Evolutionary conservation across 2,888 invertebrate species (phyloP), one percentile per base, ranked within the genome.

Genomic region (Meganola albula): DNA sequence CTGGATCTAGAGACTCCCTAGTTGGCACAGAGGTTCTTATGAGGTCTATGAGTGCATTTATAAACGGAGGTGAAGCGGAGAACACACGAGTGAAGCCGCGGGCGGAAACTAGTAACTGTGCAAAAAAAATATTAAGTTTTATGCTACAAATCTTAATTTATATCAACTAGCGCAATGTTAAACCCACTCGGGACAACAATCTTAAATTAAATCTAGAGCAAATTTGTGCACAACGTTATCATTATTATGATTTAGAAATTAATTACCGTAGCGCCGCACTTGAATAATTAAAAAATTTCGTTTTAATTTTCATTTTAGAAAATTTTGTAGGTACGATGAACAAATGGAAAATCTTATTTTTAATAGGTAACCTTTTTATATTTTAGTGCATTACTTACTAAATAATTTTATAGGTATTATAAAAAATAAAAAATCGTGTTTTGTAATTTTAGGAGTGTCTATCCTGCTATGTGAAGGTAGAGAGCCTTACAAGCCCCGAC

Each of bases 401-500:
- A 9, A 9, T 13, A 20, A 10, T 8, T 16, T 27, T 14, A 6
- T 8, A 18, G 28, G 10, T 27, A 10, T 18, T 4, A 5, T 10
- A 18, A 24, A 14, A 11, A 9, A 21, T 33, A 21, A 12, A 28
- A 31, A 31, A 31, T 37, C 24, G 10, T 20, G 25, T 13, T 24
- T 41, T 8, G 27, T 34, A 23, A 13, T 52, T 48, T 27, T 42
- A 64, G 62, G 44, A 10, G 23, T 31, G n/a, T 56, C 44, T 32
- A 34, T 55, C 21, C 31, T 44, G 26, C 30, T 46, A 31, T 60
- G 65, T 37, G 25, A 41, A n/a, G 61, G 66, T 8, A 58, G 63
- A 21, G 63, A 63, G 13, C 80, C 80, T 1, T 65, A 76, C 29
- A 67, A 49, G 32, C 71, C 80, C 0, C 40, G 44, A 1, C 40